Conservation (phyloP, 2,113 vertebrate species). For the Cygnus atratus region DNA sequence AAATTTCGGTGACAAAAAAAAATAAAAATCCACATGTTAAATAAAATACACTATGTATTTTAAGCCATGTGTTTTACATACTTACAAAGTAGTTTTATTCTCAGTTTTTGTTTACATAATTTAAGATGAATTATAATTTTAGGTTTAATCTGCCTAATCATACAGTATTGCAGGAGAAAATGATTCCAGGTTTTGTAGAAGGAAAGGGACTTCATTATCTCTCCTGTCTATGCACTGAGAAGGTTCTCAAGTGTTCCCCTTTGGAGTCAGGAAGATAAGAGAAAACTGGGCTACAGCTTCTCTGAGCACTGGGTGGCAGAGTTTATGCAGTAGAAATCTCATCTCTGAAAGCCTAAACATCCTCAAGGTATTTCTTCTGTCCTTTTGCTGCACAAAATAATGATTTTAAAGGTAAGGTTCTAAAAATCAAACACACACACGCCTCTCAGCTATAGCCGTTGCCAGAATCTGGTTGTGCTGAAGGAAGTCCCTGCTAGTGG, state of each 20-base stretch:
- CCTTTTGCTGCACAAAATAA: not conserved
- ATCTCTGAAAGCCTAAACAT: not conserved
- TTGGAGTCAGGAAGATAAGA: accelerated
- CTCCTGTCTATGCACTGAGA: not conserved
- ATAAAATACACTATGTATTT: not conserved
- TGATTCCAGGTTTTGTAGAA: not conserved
- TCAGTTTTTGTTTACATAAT: not conserved
- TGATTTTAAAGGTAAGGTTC: not conserved
- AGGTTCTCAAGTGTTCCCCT: not conserved
- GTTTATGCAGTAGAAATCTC: not conserved
- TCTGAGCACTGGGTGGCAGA: not conserved
- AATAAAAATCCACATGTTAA: accelerated
- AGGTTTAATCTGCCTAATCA: not conserved
- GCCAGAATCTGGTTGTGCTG: not conserved
- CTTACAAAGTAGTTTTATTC: not conserved
- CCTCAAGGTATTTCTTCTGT: not conserved
- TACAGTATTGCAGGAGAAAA: not conserved
- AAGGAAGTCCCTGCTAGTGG: not conserved
- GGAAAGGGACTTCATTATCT: not conserved
- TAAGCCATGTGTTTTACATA: not conserved
- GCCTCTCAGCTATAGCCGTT: not conserved
- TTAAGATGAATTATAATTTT: not conserved
- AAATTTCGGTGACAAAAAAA: not conserved
- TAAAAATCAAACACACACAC: not conserved
- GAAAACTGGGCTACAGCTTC: not conserved